Evolutionary conservation across 2,113 vertebrate genomes (phyloP).

Genomic region (Pterocles orientalis): DNA sequence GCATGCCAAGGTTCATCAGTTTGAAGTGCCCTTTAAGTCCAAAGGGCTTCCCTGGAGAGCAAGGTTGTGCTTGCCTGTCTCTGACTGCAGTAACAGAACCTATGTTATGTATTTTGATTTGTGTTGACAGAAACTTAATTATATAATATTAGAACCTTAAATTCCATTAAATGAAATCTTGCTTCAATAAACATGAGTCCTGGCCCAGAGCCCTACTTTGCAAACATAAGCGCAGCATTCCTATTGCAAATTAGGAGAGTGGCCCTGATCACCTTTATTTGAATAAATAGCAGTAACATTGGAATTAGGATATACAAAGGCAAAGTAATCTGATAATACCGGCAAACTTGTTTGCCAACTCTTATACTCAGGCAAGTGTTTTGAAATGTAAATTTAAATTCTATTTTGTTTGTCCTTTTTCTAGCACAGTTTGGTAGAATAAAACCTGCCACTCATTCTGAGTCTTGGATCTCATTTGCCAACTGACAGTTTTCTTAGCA

Average conservation of each 20-base stretch:
- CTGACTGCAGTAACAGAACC: background rate
- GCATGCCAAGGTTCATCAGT: background rate
- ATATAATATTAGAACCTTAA: background rate
- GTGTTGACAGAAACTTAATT: background rate
- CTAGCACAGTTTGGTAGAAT: background rate
- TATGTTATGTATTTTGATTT: background rate
- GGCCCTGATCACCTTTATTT: background rate
- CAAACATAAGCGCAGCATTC: background rate
- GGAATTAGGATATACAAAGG: background rate
- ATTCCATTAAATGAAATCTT: background rate
- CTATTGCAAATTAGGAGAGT: background rate
- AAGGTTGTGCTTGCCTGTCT: background rate
- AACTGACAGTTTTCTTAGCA: background rate
- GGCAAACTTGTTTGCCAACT: background rate
- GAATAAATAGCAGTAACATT: background rate
- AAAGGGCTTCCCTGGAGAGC: background rate
- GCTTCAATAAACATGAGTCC: background rate
- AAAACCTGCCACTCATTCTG: background rate
- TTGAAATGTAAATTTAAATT: background rate
- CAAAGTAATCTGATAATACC: background rate
- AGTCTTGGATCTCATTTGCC: background rate
- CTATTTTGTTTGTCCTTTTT: background rate
- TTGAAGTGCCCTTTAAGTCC: background rate
- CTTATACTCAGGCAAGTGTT: background rate
- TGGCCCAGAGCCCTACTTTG: background rate